Evolutionary conservation across 2,888 invertebrate species (phyloP).

Genomic region (Pristionchus entomophagus): DNA sequence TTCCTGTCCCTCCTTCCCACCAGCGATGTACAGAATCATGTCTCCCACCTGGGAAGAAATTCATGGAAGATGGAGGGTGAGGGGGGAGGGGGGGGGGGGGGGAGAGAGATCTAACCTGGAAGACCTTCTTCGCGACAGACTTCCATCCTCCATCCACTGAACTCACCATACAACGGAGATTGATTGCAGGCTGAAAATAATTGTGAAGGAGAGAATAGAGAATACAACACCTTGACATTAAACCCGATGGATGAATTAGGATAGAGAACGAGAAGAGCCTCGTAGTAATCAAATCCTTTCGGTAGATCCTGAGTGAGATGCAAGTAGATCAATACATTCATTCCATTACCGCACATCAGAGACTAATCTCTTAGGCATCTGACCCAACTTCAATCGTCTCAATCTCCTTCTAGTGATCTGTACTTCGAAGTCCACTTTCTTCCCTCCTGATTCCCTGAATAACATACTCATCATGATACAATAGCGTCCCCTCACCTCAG

Average conservation of each 20-base stretch:
- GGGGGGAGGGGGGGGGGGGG: background rate
- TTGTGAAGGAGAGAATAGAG: background rate
- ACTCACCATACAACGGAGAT: constrained; percentile 30
- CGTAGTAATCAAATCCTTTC: constrained; percentile 11
- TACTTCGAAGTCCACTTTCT: constrained; percentile 26
- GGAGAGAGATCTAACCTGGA: background rate
- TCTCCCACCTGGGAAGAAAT: constrained; percentile 16
- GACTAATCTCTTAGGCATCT: background rate
- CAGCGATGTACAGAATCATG: background rate
- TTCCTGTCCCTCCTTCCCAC: constrained; percentile 1
- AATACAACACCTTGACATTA: background rate
- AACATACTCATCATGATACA: background rate
- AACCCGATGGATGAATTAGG: constrained; percentile 18
- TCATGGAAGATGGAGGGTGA: too few species aligned
- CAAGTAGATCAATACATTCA: too few species aligned
- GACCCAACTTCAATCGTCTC: background rate
- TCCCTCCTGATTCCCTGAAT: constrained; percentile 19
- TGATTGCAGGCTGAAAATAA: background rate
- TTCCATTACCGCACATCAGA: background rate
- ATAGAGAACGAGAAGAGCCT: constrained; percentile 21
- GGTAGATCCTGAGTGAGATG: background rate
- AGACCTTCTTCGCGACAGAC: constrained; percentile 35
- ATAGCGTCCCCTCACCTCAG: background rate
- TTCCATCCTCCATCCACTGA: constrained; percentile 40
- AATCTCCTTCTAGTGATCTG: constrained; percentile 24